A percentile compares a stretch with the other conserved stretches of the same genome.
Conservation (phyloP, 2,113 vertebrate genomes). For the Gnathonemus longibarbis region DNA sequence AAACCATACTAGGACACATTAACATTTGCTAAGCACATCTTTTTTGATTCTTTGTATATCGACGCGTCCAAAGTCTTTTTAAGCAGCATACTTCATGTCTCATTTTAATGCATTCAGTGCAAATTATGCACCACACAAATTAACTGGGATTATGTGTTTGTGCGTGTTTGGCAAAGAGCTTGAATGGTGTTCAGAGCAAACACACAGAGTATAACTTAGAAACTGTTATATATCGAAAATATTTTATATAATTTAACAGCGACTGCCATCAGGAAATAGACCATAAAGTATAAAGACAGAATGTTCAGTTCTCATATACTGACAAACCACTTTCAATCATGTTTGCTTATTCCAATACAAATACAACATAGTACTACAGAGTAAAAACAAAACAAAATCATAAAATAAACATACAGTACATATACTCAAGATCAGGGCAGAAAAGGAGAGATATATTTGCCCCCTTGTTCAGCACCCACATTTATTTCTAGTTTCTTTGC, state of each 20-base stretch:
- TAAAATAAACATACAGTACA: slow-evolving; percentile 14
- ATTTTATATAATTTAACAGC: slow-evolving; percentile 39
- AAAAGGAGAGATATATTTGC: background rate
- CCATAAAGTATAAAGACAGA: slow-evolving; percentile 26
- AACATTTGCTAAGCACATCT: background rate
- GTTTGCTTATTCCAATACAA: slow-evolving; percentile 2
- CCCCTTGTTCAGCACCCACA: background rate
- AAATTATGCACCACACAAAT: slow-evolving; percentile 30
- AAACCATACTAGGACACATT: slow-evolving; percentile 12
- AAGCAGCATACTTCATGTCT: slow-evolving; percentile 38
- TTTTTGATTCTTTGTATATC: slow-evolving; percentile 1
- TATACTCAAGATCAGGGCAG: background rate
- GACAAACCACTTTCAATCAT: background rate
- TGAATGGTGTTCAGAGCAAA: slow-evolving; percentile 49
- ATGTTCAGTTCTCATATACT: slow-evolving; percentile 27
- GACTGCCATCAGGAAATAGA: slow-evolving; percentile 34
- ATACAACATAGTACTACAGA: background rate
- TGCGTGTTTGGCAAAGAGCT: slow-evolving; percentile 50
- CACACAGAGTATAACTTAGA: slow-evolving; percentile 35
- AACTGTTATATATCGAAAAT: slow-evolving; percentile 30
- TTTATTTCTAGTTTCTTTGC: background rate
- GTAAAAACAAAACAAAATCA: background rate
- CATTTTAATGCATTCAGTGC: slow-evolving; percentile 34
- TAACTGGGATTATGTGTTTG: slow-evolving; percentile 36
- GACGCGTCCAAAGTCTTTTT: slow-evolving; percentile 24